These are phyloP conservation scores for Coregonus ussuriensis DNA, from an alignment of 2,797 vertebrate species.

Conservation along the genomic window DNA sequence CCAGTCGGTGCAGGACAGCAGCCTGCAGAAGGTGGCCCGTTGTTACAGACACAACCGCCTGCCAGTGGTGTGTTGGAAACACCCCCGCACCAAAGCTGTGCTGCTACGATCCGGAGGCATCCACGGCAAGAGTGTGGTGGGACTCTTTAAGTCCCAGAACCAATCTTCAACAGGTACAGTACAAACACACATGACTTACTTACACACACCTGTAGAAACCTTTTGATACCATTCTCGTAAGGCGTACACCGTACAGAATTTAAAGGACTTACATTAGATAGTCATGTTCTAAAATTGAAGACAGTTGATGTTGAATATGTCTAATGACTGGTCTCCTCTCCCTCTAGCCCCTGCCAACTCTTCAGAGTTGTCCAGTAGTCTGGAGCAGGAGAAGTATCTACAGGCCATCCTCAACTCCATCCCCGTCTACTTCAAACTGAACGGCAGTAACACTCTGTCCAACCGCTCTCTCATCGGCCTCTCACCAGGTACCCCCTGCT, in stretches of 20 bases:
- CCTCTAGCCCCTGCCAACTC: slow-evolving; percentile 83
- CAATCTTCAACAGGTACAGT: slow-evolving; percentile 82
- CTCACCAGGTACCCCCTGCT: slow-evolving; percentile 85
- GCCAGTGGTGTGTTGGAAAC: slow-evolving; percentile 95
- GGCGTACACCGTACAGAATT: neutral
- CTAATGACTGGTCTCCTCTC: slow-evolving; percentile 12
- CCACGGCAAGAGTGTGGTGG: slow-evolving; percentile 93
- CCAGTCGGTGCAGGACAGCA: slow-evolving; percentile 91
- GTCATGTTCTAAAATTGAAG: no score
- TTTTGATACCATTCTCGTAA: neutral
- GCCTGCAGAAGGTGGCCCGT: slow-evolving; percentile 93
- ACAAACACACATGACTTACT: neutral
- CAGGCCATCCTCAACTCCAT: slow-evolving; percentile 92
- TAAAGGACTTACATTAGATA: neutral
- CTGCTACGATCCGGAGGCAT: slow-evolving; percentile 93
- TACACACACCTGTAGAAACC: neutral
- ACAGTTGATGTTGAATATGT: neutral
- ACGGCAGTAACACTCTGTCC: slow-evolving; percentile 84
- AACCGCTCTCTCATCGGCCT: slow-evolving; percentile 87
- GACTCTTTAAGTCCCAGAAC: slow-evolving; percentile 96
- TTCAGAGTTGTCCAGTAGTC: slow-evolving; percentile 94
- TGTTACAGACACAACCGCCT: slow-evolving; percentile 96
- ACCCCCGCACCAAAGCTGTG: slow-evolving; percentile 85
- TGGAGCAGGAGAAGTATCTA: slow-evolving; percentile 98
- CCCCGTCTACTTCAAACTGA: slow-evolving; percentile 89